Percentiles rank a stretch among this genome's conserved stretches.
phyloP scores from a whole-genome alignment of 64 coral and sea anemone genomes.

The Cladopsammia gracilis region DNA sequence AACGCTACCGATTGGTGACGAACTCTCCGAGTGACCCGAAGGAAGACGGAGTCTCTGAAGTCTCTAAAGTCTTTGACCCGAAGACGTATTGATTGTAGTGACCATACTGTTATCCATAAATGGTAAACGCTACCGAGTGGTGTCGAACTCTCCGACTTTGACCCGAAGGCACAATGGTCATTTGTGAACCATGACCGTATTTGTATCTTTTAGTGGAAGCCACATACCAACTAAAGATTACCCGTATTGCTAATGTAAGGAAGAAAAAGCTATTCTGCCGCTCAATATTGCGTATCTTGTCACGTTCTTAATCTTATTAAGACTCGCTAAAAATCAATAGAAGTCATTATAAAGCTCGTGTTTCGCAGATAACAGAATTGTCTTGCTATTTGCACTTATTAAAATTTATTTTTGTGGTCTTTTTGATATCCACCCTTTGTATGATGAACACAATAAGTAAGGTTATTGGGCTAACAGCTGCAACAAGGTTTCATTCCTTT shows the following conservation, averaged over 20 bases:
- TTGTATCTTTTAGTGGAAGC: too few species aligned
- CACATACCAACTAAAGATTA: too few species aligned
- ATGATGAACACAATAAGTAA: not conserved
- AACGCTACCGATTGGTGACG: not conserved
- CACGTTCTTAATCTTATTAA: slow-evolving; percentile 1
- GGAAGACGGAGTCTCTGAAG: too few species aligned
- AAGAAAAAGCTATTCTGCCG: too few species aligned
- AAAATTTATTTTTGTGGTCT: not conserved
- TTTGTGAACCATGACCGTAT: too few species aligned
- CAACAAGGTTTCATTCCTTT: not conserved
- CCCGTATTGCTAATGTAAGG: too few species aligned
- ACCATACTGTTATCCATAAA: too few species aligned
- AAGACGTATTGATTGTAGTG: not conserved
- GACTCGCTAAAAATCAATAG: not conserved
- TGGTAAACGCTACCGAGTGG: not conserved
- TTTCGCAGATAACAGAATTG: not conserved
- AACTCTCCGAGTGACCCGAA: not conserved
- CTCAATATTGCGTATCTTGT: not conserved
- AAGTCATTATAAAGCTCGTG: not conserved
- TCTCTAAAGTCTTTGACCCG: not conserved
- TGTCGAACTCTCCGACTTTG: not conserved
- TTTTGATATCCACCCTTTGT: not conserved
- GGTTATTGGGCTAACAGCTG: not conserved
- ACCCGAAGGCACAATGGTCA: not conserved
- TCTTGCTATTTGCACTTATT: not conserved